Conservation (phyloP, 2,888 invertebrate species). For the Yponomeuta plumbellus region DNA sequence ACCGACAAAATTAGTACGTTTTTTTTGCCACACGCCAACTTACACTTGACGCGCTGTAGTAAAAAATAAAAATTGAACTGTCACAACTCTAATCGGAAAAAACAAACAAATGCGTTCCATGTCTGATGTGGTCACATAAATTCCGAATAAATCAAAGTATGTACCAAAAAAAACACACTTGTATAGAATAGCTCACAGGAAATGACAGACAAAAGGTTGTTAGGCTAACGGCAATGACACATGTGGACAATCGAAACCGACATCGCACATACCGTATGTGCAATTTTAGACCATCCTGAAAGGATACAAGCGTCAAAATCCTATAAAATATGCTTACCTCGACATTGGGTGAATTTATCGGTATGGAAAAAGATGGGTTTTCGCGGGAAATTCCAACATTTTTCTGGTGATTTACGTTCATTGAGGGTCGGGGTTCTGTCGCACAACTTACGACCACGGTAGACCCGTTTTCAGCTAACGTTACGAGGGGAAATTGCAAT, state of each 20-base stretch:
- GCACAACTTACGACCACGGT: too few relatives aligned
- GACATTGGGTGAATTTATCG: background rate
- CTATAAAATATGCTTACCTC: background rate
- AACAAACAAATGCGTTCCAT: background rate
- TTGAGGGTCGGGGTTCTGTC: background rate
- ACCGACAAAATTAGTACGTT: too few relatives aligned
- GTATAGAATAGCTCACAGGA: background rate
- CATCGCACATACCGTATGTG: background rate
- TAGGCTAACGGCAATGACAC: background rate
- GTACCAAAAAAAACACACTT: background rate
- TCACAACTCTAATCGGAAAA: background rate
- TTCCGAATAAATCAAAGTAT: background rate
- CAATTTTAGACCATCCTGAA: background rate
- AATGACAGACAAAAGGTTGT: slow-evolving; percentile 4
- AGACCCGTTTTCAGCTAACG: too few relatives aligned
- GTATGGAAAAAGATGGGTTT: background rate
- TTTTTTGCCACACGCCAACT: too few relatives aligned
- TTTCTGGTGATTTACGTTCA: background rate
- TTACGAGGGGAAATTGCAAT: too few relatives aligned
- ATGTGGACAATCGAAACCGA: background rate
- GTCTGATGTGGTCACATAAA: background rate
- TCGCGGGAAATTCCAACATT: background rate
- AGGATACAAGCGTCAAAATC: background rate
- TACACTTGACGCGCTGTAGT: too few relatives aligned
- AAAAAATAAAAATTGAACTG: background rate